Percentiles rank a stretch among this genome's conserved stretches.
phyloP scores from a whole-genome alignment of 2,797 vertebrate genomes.

The Leptodactylus fallax region DNA sequence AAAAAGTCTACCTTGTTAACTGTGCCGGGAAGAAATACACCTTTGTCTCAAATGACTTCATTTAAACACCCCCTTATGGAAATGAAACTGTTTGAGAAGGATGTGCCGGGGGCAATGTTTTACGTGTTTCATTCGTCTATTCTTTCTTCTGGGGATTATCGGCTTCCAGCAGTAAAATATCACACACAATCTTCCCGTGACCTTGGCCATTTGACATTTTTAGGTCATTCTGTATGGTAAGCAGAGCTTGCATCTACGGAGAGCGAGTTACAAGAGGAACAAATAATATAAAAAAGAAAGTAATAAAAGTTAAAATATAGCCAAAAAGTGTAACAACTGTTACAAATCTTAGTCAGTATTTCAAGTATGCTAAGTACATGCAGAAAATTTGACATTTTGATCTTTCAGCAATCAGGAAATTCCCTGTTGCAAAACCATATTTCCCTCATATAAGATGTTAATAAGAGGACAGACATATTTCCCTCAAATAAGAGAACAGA shows the following conservation, averaged over 20 bases:
- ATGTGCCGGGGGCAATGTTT: slow-evolving; percentile 26
- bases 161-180: slow-evolving; percentile 23
- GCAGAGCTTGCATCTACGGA: neutral
- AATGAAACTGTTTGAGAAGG: slow-evolving; percentile 16
- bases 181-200: slow-evolving; percentile 1
- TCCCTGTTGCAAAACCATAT: neutral
- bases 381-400: neutral
- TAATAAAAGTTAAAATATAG: neutral
- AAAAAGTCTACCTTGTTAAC: slow-evolving; percentile 6
- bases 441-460: no score
- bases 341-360: neutral
- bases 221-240: slow-evolving; percentile 31
- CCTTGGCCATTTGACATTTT: slow-evolving; percentile 34
- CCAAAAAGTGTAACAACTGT: no score
- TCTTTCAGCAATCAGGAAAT: no score
- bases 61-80: slow-evolving; percentile 30
- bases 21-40: neutral
- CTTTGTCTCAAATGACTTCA: slow-evolving; percentile 13
- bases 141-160: slow-evolving; percentile 36
- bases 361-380: neutral
- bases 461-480: no score
- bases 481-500: no score
- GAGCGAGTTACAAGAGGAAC: neutral
- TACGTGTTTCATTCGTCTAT: slow-evolving; percentile 18
- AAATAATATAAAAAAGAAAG: neutral